These are phyloP conservation scores for Alectoris magna DNA, from an alignment of 2,797 vertebrate genomes.

Conservation along the genomic window DNA sequence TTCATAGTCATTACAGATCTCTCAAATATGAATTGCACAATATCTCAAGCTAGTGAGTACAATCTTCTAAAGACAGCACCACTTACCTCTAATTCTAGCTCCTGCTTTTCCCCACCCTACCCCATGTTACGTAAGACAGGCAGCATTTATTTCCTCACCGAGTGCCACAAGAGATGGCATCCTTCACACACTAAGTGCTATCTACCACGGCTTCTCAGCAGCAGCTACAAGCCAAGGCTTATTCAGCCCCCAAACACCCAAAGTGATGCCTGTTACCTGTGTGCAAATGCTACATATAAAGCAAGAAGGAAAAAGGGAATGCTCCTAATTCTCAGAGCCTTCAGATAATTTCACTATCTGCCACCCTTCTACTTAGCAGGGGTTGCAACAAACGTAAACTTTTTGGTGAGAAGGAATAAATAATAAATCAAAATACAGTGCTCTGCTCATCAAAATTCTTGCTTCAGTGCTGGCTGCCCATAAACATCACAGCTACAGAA, in stretches of 20 bases:
- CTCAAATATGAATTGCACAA: accelerated
- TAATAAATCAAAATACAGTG: not conserved
- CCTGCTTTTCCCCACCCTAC: not conserved
- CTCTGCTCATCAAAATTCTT: not conserved
- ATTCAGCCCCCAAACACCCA: not conserved
- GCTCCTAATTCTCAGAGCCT: not conserved
- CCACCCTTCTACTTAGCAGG: not conserved
- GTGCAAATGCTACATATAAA: too few relatives aligned
- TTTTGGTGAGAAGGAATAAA: not conserved
- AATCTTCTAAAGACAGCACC: not conserved
- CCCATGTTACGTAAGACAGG: not conserved
- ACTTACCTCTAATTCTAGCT: not conserved
- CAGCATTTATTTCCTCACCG: not conserved
- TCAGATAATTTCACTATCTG: not conserved
- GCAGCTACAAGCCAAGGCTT: accelerated
- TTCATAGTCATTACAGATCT: not conserved
- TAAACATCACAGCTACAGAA: not conserved
- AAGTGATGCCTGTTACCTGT: accelerated
- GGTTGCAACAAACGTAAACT: not conserved
- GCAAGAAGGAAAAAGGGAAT: not conserved
- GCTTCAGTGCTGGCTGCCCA: not conserved
- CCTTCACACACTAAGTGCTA: accelerated
- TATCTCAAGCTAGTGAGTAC: not conserved
- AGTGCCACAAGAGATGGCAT: not conserved
- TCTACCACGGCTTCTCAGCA: not conserved